phyloP scores from a whole-genome alignment of 2,113 vertebrate genomes.

The Mohoua ochrocephala region DNA sequence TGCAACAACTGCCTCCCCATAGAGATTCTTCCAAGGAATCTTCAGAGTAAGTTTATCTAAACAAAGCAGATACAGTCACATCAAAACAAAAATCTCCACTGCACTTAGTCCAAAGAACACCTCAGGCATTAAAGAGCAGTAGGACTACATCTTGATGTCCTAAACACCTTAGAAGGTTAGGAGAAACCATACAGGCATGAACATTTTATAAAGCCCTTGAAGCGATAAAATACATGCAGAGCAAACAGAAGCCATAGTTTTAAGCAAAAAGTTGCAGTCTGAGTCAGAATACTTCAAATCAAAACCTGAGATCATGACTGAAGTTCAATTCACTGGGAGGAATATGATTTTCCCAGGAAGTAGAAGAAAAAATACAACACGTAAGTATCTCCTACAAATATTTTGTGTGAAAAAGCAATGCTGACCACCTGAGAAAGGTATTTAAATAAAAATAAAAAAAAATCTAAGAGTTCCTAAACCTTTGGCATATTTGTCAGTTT shows the following conservation, averaged over 20 bases:
- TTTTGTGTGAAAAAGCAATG: background rate
- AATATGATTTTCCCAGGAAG: background rate
- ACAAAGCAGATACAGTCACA: conserved; percentile 29
- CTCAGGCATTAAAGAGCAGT: background rate
- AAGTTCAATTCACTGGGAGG: background rate
- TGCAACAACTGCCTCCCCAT: conserved; percentile 92
- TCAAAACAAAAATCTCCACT: background rate
- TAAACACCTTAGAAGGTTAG: background rate
- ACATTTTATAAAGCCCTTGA: background rate
- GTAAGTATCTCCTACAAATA: background rate
- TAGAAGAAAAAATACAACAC: background rate
- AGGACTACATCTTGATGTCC: background rate
- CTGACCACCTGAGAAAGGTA: background rate
- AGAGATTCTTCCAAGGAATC: conserved; percentile 99
- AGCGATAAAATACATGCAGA: background rate
- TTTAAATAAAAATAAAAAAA: background rate
- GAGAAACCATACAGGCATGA: background rate
- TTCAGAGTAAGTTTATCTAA: conserved; percentile 93
- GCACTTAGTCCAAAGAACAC: background rate
- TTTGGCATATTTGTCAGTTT: background rate
- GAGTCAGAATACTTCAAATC: background rate
- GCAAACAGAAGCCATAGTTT: background rate
- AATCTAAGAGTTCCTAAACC: background rate
- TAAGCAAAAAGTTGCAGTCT: background rate
- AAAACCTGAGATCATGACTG: background rate